These are phyloP conservation scores for Grallaria varia DNA, from an alignment of 2,113 vertebrate species.

Conservation along the genomic window DNA sequence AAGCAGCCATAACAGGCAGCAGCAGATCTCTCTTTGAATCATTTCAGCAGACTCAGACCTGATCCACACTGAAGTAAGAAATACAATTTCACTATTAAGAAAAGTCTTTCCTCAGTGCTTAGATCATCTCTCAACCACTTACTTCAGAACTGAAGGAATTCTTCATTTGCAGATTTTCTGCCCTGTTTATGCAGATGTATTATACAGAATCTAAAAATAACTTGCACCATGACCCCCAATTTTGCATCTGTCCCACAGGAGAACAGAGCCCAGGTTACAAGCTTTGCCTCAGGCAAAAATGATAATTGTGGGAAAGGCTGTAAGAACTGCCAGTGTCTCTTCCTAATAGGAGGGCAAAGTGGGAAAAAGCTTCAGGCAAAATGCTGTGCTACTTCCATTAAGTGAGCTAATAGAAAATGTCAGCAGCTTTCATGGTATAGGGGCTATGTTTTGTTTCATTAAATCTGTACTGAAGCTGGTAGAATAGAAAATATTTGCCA, in stretches of 20 bases:
- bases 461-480: not conserved
- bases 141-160: not conserved
- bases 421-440: not conserved
- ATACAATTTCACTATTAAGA: not conserved
- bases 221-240: not conserved
- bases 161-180: not conserved
- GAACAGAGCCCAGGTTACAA: not conserved
- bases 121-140: not conserved
- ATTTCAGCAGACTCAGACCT: not conserved
- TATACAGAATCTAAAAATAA: not conserved
- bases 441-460: not conserved
- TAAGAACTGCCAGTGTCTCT: not conserved
- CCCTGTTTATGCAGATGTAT: not conserved
- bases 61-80: not conserved
- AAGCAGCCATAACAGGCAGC: not conserved
- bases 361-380: slow-evolving; percentile 23
- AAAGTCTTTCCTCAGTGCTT: not conserved
- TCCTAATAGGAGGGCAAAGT: not conserved
- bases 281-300: not conserved
- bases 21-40: not conserved
- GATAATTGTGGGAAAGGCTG: not conserved
- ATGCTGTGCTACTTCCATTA: not conserved
- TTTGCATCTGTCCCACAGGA: not conserved
- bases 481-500: not conserved
- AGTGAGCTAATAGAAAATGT: slow-evolving; percentile 10